Conservation (phyloP, 2,113 vertebrate species). For the Myiagra hebetior region DNA sequence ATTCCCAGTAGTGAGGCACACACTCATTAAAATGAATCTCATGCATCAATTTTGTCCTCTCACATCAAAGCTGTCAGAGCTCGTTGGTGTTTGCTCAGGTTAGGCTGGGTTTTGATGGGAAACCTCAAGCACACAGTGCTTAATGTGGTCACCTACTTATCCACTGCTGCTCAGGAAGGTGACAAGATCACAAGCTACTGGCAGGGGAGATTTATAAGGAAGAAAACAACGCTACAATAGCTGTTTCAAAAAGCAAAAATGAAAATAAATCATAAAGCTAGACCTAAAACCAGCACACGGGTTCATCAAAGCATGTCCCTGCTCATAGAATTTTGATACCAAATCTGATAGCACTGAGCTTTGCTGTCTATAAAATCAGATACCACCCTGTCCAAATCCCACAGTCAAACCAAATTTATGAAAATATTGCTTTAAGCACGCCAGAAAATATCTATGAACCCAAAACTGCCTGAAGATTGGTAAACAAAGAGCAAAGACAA, state of each 20-base stretch:
- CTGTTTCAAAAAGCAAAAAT: background rate
- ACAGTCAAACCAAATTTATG: background rate
- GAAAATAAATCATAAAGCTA: background rate
- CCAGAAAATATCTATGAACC: background rate
- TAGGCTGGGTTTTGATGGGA: background rate
- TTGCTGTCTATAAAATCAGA: background rate
- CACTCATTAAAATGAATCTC: slow-evolving; percentile 16
- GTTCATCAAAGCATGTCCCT: background rate
- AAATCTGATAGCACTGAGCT: background rate
- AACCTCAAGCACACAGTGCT: background rate
- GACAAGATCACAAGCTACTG: background rate
- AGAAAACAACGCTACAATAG: fast-evolving
- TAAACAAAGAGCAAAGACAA: background rate
- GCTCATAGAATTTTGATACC: background rate
- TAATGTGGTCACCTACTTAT: background rate
- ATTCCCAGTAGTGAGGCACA: background rate
- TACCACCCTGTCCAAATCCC: background rate
- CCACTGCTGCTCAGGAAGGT: background rate
- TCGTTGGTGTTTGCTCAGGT: background rate
- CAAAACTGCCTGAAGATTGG: background rate
- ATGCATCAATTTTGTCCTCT: background rate
- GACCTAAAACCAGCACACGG: background rate
- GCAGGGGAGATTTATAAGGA: background rate
- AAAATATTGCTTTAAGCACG: background rate
- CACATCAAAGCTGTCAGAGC: slow-evolving; percentile 32